Base-by-base conservation (phyloP, 2,113 vertebrate species). In the Rhea americana region DNA sequence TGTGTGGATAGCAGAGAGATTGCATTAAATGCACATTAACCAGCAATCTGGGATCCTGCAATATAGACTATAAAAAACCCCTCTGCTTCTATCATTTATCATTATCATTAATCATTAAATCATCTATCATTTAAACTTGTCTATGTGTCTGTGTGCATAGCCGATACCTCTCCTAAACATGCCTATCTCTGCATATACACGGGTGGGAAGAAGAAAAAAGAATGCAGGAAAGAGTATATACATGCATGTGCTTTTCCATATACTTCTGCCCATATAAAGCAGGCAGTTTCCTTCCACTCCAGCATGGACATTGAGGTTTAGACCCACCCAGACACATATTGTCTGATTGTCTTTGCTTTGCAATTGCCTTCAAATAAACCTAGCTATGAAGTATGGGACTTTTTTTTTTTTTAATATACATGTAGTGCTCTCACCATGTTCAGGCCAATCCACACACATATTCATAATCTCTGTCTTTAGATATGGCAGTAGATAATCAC, bases 201-300 rank as follows among this genome's bases (percentile, higher is more conserved):
- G 41, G 12, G 21, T 26, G 62, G 32, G 35, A 0, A 0, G 43
- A 19, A 51, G 47, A 68, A 68, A 68, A 68, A 77, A 74, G 37
- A 25, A 50, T 13, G 26, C 58, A 70, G 65, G 75, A n/a, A 65
- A 66, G 48, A 22, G 62, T 0, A 1, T 16, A 18, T 6, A 35
- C 19, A 11, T 4, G 0, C 56, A 74, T 19, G 22, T 1, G 0
- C 30, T 62, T 77, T 55, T 55, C n/a, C 47, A 41, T 19, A 5
- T 30, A 41, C 0, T 1, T 53, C 41, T 84, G 11, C 18, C 41
- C 7, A 13, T 2, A 9, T 5, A 17, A 63, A 86, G 19, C 7
- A 67, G 37, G 45, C 25, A 55, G 45, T 37, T 91, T 93, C n/a
- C 50, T 78, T 82, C 50, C 30, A 61, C 43, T 84, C 30, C 17